Evolutionary conservation across 1,140 invertebrate species (phyloP).

Genomic region (Pseudomyrmex pallidus): DNA sequence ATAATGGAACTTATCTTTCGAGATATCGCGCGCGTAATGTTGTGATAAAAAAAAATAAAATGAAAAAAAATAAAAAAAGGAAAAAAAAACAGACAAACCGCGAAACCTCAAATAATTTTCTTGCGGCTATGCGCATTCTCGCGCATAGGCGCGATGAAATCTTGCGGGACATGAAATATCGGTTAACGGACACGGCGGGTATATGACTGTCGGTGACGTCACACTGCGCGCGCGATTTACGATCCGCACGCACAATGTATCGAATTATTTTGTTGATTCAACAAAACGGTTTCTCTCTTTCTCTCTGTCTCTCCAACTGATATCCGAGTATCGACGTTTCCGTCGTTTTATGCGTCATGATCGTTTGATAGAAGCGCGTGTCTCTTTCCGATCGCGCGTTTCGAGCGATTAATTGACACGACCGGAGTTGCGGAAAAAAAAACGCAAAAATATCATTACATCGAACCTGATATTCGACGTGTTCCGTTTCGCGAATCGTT

Average conservation of each 20-base stretch:
- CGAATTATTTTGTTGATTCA: constrained; percentile 69
- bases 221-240: constrained; percentile 28
- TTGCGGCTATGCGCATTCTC: not conserved
- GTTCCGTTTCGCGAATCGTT: not conserved
- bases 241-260: constrained; percentile 45
- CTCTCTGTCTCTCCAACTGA: not conserved
- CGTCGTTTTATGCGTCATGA: constrained; percentile 23
- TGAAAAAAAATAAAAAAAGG: not conserved
- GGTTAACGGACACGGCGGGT: constrained; percentile 19
- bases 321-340: constrained; percentile 54
- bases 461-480: not conserved
- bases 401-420: constrained; percentile 34
- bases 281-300: constrained; percentile 49
- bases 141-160: constrained; percentile 12
- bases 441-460: constrained; percentile 35
- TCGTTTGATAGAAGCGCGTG: constrained; percentile 4
- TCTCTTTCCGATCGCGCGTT: not conserved
- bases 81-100: too few relatives aligned
- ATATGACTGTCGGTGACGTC: constrained; percentile 46
- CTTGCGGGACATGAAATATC: constrained; percentile 53
- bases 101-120: not conserved
- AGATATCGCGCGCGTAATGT: too few relatives aligned
- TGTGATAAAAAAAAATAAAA: too few relatives aligned
- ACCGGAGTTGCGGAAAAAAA: not conserved
- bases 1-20: too few relatives aligned